These are phyloP conservation scores for Pseudeuparius sepicola DNA, from an alignment of 2,888 invertebrate genomes.

Conservation along the genomic window DNA sequence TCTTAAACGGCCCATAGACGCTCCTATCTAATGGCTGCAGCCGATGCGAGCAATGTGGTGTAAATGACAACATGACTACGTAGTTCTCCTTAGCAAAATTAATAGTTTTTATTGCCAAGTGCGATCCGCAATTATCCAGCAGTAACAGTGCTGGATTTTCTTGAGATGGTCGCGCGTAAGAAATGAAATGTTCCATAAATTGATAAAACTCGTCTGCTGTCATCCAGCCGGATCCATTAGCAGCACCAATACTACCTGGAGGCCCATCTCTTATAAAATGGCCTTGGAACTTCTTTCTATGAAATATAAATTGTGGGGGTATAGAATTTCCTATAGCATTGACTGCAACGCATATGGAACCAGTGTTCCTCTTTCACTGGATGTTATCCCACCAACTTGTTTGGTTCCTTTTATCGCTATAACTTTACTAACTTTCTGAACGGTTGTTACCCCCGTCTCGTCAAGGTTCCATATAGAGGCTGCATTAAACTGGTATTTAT, in stretches of 20 bases:
- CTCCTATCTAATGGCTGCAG: too few species aligned
- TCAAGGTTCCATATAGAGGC: too few species aligned
- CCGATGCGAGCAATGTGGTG: constrained; percentile 13
- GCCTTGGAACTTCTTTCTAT: constrained; percentile 18
- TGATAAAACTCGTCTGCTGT: constrained; percentile 22
- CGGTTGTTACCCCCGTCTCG: too few species aligned
- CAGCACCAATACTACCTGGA: constrained; percentile 29
- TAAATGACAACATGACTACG: constrained; percentile 12
- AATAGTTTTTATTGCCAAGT: constrained; percentile 14
- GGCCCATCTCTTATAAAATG: constrained; percentile 25
- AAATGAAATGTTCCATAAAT: constrained; percentile 30
- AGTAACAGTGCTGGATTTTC: constrained; percentile 27
- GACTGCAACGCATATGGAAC: too few species aligned
- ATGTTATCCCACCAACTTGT: too few species aligned
- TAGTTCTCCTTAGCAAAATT: constrained; percentile 14
- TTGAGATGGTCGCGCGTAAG: constrained; percentile 19
- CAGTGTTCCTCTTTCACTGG: too few species aligned
- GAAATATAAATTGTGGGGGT: constrained; percentile 8
- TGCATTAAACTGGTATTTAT: too few species aligned
- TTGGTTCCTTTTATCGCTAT: too few species aligned
- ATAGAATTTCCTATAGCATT: too few species aligned
- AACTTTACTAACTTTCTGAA: too few species aligned
- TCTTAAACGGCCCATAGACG: too few species aligned
- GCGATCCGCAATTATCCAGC: constrained; percentile 31
- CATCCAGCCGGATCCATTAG: constrained; percentile 32